Base-by-base conservation (phyloP, 1,140 invertebrate genomes). In the Fopius arisanus region DNA sequence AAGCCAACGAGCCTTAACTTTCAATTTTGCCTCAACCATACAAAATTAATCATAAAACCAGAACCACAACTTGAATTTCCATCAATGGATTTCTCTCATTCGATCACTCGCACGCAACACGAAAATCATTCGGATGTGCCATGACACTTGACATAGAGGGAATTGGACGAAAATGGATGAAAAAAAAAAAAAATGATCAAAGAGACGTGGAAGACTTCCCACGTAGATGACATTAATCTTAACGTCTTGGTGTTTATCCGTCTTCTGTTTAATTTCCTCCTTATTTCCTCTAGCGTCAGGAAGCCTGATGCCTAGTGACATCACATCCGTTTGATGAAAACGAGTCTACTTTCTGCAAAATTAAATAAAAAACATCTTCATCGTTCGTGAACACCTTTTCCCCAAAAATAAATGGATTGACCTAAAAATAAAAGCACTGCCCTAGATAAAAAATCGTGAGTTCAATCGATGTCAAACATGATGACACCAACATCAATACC, bases 211-310 rank as follows among this genome's bases (percentile, higher is more conserved):
- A n/a, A 14, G 33, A 65, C 67, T 29, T 67, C 29, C 65, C 79
- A 82, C 80, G 81, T 82, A 75, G 40, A 26, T 26, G 40, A 70
- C 79, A 83, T 83, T 83, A 83, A 83, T 83, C 79, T 82, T 79
- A 48, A 63, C 74, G 40, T n/a, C 76, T 54, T 48, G 40, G 40
- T 84, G 83, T 85, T 84, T 84, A 84, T 85, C 83, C 84, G 78
- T 85, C 84, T 83, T 83, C 78, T 78, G 78, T 85, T 86, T 84
- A 84, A 86, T 86, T 86, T 85, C 83, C 84, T 82, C 75, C 79
- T 80, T 81, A 85, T 86, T 86, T 86, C 84, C 83, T 72, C 43
- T 37, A n/a, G 59, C 70, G 73, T 72, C 75, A 67, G 62, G n/a
- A 33, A 37, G 19, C 19, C 16, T 48, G 23, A 65, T 74, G 63